Evolutionary conservation across 2,113 vertebrate species (phyloP).

Genomic region (Rutilus rutilus): DNA sequence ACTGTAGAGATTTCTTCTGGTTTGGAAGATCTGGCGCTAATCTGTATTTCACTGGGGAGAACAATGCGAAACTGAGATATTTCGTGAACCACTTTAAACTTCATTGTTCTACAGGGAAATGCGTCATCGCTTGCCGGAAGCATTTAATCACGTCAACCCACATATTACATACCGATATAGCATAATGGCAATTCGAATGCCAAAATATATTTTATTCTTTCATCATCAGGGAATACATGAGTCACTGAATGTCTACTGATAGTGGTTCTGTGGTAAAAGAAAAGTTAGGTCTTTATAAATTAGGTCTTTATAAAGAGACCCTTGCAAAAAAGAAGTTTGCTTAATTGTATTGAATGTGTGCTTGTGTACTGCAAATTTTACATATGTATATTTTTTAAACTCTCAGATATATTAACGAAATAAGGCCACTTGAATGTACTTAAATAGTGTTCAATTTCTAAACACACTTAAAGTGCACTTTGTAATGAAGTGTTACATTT

Average conservation of each 20-base stretch:
- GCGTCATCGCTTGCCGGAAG: constrained; percentile 52
- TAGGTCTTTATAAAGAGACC: not conserved
- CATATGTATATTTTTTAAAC: not conserved
- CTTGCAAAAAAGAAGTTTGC: not conserved
- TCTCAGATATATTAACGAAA: not conserved
- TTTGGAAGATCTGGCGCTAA: constrained; percentile 34
- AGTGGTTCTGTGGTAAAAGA: not conserved
- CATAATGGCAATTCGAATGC: constrained; percentile 30
- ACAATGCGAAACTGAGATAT: constrained; percentile 49
- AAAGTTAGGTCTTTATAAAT: no score
- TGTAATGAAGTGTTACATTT: not conserved
- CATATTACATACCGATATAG: not conserved
- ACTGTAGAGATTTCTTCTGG: constrained; percentile 50
- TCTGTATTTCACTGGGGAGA: constrained; percentile 17
- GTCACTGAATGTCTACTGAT: not conserved
- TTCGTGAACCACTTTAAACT: constrained; percentile 47
- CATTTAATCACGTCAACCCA: constrained; percentile 43
- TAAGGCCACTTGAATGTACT: not conserved
- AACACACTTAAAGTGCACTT: not conserved
- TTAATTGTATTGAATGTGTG: not conserved
- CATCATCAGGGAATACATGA: not conserved
- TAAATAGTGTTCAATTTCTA: not conserved
- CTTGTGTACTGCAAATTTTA: not conserved
- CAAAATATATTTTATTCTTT: not conserved
- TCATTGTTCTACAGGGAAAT: constrained; percentile 44